These are phyloP conservation scores for Caprella mutica DNA, from an alignment of 2,888 invertebrate genomes.

Conservation along the genomic window DNA sequence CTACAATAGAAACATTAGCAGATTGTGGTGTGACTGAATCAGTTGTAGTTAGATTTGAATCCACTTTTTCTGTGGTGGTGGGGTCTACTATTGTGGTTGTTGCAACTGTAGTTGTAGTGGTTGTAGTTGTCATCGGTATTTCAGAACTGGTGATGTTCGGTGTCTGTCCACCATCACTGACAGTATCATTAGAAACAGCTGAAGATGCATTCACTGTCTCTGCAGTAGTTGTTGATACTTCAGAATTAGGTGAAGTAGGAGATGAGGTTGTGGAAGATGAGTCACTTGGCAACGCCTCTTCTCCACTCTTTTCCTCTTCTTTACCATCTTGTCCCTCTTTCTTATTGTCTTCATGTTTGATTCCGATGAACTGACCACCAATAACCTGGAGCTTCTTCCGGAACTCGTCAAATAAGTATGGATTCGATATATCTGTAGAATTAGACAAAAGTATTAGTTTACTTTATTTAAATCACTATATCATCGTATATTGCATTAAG, in stretches of 20 bases:
- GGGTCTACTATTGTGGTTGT: background rate
- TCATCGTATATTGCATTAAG: too few relatives aligned
- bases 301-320: background rate
- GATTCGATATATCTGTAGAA: too few relatives aligned
- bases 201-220: background rate
- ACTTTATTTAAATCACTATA: too few relatives aligned
- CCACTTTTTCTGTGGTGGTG: background rate
- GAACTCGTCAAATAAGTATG: too few relatives aligned
- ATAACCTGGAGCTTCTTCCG: too few relatives aligned
- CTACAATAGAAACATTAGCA: background rate
- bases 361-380: background rate
- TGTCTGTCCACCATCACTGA: too few relatives aligned
- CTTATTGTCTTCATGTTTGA: background rate
- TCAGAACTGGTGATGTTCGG: too few relatives aligned
- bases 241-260: background rate
- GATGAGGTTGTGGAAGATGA: background rate
- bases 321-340: background rate
- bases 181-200: too few relatives aligned
- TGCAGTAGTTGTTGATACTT: background rate
- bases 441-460: too few relatives aligned
- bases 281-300: background rate
- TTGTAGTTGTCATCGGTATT: too few relatives aligned
- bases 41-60: background rate
- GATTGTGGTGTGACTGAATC: background rate
- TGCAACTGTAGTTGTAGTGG: background rate